Evolutionary conservation across 92 coral and sea anemone genomes (phyloP).

Genomic region (Parazoanthus darwini): DNA sequence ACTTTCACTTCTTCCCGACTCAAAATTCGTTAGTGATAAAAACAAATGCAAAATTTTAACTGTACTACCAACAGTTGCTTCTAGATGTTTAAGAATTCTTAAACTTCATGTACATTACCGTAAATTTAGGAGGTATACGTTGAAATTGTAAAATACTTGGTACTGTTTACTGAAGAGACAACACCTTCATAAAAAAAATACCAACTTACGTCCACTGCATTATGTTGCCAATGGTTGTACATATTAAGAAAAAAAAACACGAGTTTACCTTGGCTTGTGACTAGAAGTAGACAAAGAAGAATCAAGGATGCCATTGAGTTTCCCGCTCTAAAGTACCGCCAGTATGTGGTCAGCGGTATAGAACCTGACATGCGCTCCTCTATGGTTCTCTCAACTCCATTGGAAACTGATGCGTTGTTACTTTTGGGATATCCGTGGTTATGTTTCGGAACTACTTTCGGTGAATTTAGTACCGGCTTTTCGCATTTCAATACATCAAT

Average conservation of each 20-base stretch:
- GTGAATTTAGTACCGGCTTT: conserved; percentile 5
- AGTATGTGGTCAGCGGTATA: conserved; percentile 56
- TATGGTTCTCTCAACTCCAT: conserved; percentile 51
- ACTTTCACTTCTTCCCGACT: no score
- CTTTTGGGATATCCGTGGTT: conserved; percentile 23
- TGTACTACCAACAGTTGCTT: no score
- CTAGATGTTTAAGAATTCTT: no score
- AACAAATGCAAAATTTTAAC: no score
- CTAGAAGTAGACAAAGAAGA: conserved; percentile 46
- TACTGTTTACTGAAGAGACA: background rate
- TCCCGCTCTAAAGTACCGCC: conserved; percentile 68
- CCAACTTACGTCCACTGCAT: background rate
- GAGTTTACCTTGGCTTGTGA: conserved; percentile 64
- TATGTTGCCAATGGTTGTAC: background rate
- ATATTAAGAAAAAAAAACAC: no score
- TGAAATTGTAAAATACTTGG: no score
- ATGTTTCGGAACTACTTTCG: conserved; percentile 32
- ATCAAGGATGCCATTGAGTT: conserved; percentile 31
- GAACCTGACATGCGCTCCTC: conserved; percentile 67
- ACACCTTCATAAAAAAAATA: background rate
- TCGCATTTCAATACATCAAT: conserved; percentile 38
- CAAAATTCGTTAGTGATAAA: no score
- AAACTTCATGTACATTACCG: no score
- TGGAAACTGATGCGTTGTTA: conserved; percentile 26
- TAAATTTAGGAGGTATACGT: no score